Evolutionary conservation across 2,888 invertebrate species (phyloP).

Genomic region (Ceramica pisi): DNA sequence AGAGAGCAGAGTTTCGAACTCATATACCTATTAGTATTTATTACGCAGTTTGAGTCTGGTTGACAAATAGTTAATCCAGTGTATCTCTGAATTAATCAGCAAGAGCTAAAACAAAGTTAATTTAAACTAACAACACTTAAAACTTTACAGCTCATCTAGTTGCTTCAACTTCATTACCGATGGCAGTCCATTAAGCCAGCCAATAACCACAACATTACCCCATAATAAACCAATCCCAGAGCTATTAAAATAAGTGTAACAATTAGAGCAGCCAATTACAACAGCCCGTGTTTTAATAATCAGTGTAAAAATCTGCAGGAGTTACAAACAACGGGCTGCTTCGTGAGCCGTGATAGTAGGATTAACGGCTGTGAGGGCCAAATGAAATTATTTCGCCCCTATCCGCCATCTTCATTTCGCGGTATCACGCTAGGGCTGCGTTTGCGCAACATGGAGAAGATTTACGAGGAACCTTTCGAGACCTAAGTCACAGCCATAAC

Average conservation of each 20-base stretch:
- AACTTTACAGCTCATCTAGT: too few relatives aligned
- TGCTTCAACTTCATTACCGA: too few relatives aligned
- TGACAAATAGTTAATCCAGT: too few relatives aligned
- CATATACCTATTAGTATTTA: too few relatives aligned
- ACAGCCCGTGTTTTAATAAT: slow-evolving; percentile 64
- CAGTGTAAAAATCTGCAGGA: slow-evolving; percentile 64
- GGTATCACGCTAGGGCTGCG: slow-evolving; percentile 69
- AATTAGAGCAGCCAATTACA: slow-evolving; percentile 66
- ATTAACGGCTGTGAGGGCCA: slow-evolving; percentile 74
- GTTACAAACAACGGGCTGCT: slow-evolving; percentile 65
- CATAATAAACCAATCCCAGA: slow-evolving; percentile 40
- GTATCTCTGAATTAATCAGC: too few relatives aligned
- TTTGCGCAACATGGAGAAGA: neutral
- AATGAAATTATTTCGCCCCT: slow-evolving; percentile 82
- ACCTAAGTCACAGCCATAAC: too few relatives aligned
- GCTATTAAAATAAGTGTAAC: slow-evolving; percentile 60
- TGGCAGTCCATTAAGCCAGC: slow-evolving; percentile 2
- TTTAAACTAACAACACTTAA: too few relatives aligned
- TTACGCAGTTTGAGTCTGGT: too few relatives aligned
- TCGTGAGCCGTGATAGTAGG: slow-evolving; percentile 65
- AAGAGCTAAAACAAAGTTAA: too few relatives aligned
- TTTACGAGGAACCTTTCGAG: neutral
- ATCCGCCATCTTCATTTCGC: slow-evolving; percentile 77
- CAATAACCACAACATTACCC: slow-evolving; percentile 29
- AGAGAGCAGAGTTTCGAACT: too few relatives aligned